phyloP scores from a whole-genome alignment of 2,113 vertebrate genomes.

The Thalassarche chlororhynchos region DNA sequence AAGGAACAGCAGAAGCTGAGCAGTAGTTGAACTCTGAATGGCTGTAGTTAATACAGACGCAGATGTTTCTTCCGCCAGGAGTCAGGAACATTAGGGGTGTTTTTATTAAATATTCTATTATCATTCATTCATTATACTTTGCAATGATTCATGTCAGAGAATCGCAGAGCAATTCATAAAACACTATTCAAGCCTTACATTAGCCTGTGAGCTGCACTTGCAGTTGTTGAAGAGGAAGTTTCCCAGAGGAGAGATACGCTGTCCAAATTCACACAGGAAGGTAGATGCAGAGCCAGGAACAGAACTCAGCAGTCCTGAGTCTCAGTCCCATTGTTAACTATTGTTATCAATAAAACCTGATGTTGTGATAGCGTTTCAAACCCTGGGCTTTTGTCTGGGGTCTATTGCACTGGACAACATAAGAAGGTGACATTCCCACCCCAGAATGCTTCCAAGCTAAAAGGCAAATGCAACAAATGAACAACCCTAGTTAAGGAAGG shows the following conservation, averaged over 20 bases:
- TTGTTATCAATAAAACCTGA: neutral
- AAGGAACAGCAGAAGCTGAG: neutral
- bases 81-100: neutral
- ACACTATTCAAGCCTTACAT: neutral
- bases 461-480: neutral
- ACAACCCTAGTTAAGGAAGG: neutral
- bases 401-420: neutral
- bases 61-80: neutral
- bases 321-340: neutral
- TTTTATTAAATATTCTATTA: neutral
- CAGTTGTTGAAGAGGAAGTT: neutral
- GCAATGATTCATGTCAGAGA: neutral
- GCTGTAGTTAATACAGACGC: neutral
- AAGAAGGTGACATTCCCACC: neutral
- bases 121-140: neutral
- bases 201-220: neutral
- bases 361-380: neutral
- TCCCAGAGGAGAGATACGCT: neutral
- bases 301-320: constrained; percentile 1
- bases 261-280: constrained; percentile 16
- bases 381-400: neutral
- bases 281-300: constrained; percentile 9
- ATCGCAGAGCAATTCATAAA: neutral
- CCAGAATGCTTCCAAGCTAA: neutral
- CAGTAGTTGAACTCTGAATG: neutral